Evolutionary conservation across 2,113 vertebrate species (phyloP).

Genomic region (Muntiacus muntjak): DNA sequence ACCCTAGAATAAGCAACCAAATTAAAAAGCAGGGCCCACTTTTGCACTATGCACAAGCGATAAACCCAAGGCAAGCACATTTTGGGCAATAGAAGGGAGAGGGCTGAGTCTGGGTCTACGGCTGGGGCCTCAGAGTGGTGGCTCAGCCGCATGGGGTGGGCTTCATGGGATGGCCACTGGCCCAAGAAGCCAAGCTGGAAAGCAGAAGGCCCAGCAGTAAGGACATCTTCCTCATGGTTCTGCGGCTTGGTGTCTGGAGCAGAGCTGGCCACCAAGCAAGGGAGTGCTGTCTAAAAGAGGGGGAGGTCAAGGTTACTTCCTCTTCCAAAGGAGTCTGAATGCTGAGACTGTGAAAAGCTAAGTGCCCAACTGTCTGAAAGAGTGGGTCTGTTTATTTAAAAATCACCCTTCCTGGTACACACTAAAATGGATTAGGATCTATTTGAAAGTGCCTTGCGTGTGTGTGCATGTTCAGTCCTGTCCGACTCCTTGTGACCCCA

Average conservation of each 20-base stretch:
- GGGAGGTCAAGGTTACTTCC: neutral
- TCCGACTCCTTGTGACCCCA: neutral
- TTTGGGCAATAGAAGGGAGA: neutral
- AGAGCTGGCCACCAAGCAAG: accelerated
- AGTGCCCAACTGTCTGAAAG: neutral
- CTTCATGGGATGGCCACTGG: no score
- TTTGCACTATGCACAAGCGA: neutral
- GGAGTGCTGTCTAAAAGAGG: neutral
- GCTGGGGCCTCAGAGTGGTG: no score
- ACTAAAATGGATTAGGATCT: neutral
- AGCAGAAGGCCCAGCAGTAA: neutral
- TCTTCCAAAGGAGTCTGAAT: neutral
- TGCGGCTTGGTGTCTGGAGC: accelerated
- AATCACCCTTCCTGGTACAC: neutral
- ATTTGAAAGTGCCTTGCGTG: neutral
- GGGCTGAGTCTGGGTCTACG: neutral
- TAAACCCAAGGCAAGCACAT: neutral
- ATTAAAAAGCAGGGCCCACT: neutral
- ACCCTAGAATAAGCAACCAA: neutral
- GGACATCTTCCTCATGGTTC: neutral
- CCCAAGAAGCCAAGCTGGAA: neutral
- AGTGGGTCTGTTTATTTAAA: neutral
- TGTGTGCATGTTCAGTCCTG: neutral
- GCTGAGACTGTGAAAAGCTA: neutral
- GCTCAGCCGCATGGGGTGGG: neutral